phyloP scores from a whole-genome alignment of 2,113 vertebrate species.

The Lontra canadensis region DNA sequence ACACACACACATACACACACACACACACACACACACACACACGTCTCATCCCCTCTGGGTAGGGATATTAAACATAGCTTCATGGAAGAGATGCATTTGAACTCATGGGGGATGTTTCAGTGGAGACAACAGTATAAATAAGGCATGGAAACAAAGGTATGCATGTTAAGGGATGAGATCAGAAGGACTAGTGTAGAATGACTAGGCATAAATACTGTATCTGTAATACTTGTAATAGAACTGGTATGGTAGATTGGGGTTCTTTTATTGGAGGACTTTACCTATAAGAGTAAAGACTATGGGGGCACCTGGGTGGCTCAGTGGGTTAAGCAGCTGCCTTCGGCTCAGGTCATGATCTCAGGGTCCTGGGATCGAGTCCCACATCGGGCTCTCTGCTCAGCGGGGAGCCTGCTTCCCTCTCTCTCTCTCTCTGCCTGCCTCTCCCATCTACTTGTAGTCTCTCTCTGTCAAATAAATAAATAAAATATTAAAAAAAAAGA shows the following conservation, averaged over 20 bases:
- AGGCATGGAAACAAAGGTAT: background rate
- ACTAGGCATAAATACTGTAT: background rate
- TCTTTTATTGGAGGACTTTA: background rate
- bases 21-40: background rate
- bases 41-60: background rate
- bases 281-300: background rate
- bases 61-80: background rate
- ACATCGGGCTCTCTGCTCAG: too few relatives aligned
- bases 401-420: too few relatives aligned
- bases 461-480: too few relatives aligned
- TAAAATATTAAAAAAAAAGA: too few relatives aligned
- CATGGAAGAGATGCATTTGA: background rate
- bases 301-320: too few relatives aligned
- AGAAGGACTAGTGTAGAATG: background rate
- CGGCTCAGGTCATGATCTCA: too few relatives aligned
- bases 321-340: too few relatives aligned
- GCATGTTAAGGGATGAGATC: background rate
- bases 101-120: background rate
- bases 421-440: too few relatives aligned
- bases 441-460: too few relatives aligned
- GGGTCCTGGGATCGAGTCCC: too few relatives aligned
- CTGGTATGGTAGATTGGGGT: background rate
- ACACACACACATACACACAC: too few relatives aligned
- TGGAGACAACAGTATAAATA: background rate
- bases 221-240: background rate